Evolutionary conservation across 2,888 invertebrate genomes (phyloP).

Genomic region (Drosophila maculinotata): DNA sequence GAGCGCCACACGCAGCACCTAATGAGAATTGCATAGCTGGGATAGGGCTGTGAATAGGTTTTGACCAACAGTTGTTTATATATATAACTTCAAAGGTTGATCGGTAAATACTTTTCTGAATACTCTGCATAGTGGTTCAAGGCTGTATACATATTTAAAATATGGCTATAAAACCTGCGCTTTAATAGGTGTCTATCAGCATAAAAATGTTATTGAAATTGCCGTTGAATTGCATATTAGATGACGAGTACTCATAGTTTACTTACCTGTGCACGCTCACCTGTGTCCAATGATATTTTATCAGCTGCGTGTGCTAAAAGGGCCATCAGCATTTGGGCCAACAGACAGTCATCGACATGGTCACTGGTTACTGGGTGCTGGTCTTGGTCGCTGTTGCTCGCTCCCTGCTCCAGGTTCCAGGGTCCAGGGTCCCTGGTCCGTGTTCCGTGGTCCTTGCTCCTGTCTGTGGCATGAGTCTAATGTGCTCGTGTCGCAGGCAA

Average conservation of each 20-base stretch:
- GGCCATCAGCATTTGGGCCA: slow-evolving; percentile 70
- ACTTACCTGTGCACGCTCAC: slow-evolving; percentile 32
- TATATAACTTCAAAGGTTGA: slow-evolving; percentile 38
- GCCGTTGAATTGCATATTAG: slow-evolving; percentile 24
- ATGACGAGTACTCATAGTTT: slow-evolving; percentile 10
- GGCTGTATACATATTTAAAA: not conserved
- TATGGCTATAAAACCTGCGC: not conserved
- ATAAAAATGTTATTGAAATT: slow-evolving; percentile 28
- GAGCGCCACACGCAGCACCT: slow-evolving; percentile 55
- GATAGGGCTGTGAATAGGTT: slow-evolving; percentile 13
- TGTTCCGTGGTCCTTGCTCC: slow-evolving; percentile 28
- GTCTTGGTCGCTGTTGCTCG: slow-evolving; percentile 1
- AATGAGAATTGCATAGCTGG: slow-evolving; percentile 5
- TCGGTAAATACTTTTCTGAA: not conserved
- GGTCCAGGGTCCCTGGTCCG: slow-evolving; percentile 18
- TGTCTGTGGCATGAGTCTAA: slow-evolving; percentile 58
- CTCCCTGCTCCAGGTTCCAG: slow-evolving; percentile 11
- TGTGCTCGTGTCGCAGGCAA: slow-evolving; percentile 65
- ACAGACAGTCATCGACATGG: slow-evolving; percentile 52
- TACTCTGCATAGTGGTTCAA: slow-evolving; percentile 1
- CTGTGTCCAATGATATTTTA: slow-evolving; percentile 45
- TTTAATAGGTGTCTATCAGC: slow-evolving; percentile 5
- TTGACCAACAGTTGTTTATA: slow-evolving; percentile 15
- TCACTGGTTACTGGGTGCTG: slow-evolving; percentile 28
- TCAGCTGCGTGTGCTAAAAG: slow-evolving; percentile 56